phyloP scores from a whole-genome alignment of 2,888 invertebrate species.

The Caenorhabditis sp. region DNA sequence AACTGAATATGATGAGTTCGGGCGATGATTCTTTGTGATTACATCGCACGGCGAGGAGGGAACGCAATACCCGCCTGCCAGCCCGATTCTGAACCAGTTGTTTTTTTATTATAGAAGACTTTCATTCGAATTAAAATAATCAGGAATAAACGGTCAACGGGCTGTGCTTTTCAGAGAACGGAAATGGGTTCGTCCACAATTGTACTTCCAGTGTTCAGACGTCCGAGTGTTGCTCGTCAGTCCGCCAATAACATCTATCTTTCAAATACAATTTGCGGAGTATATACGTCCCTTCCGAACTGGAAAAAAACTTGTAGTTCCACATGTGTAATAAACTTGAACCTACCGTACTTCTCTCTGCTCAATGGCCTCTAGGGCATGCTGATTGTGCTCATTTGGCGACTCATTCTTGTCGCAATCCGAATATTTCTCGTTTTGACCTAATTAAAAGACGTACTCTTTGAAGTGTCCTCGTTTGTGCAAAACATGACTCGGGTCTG shows the following conservation, averaged over 20 bases:
- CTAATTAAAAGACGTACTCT: neutral
- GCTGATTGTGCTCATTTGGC: constrained; percentile 20
- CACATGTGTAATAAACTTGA: neutral
- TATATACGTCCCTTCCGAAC: neutral
- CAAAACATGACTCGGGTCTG: neutral
- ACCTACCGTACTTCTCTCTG: constrained; percentile 12
- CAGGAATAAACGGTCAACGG: too few species aligned
- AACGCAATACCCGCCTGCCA: constrained; percentile 67
- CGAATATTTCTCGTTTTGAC: neutral
- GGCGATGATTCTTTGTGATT: constrained; percentile 73
- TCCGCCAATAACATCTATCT: neutral
- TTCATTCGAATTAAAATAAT: constrained; percentile 1
- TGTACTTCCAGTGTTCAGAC: constrained; percentile 4
- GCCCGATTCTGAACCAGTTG: constrained; percentile 70
- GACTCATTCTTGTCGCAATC: neutral
- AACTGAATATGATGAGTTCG: constrained; percentile 73
- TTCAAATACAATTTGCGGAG: constrained; percentile 8
- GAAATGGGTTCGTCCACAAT: neutral
- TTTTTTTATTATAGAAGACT: constrained; percentile 41
- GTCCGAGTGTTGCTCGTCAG: neutral
- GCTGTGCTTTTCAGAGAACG: too few species aligned
- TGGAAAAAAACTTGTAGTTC: neutral
- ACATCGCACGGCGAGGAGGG: constrained; percentile 69
- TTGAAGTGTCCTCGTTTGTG: constrained; percentile 2
- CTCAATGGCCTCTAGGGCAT: neutral